Evolutionary conservation across 1,140 invertebrate species (phyloP).

Genomic region (Diorhabda sublineata): DNA sequence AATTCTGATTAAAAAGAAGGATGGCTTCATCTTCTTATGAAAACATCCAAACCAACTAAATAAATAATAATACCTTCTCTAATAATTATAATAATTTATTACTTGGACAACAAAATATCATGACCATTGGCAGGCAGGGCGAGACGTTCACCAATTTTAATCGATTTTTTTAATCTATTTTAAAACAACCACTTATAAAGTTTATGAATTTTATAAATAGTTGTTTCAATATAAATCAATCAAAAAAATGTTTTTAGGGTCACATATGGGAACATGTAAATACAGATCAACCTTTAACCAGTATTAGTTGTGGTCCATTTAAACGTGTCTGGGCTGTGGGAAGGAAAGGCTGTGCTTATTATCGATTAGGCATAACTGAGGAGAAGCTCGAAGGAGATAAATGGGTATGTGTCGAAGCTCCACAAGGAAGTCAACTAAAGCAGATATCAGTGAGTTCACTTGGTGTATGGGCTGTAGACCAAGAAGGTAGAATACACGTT

Average conservation of each 20-base stretch:
- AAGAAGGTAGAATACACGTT: conserved; percentile 59
- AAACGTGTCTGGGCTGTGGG: conserved; percentile 81
- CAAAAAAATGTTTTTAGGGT: conserved; percentile 52
- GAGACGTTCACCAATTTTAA: no score
- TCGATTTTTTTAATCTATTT: no score
- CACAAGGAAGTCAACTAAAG: conserved; percentile 64
- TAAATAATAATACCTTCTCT: no score
- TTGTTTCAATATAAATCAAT: no score
- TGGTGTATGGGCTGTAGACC: conserved; percentile 69
- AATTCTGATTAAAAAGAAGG: no score
- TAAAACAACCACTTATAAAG: no score
- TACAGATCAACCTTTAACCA: conserved; percentile 69
- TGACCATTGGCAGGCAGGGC: no score
- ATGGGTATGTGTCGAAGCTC: conserved; percentile 62
- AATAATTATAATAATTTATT: no score
- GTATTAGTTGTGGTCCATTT: conserved; percentile 64
- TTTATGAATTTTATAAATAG: no score
- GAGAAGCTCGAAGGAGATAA: conserved; percentile 60
- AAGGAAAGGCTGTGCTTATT: conserved; percentile 78
- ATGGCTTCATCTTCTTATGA: no score
- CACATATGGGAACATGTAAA: conserved; percentile 74
- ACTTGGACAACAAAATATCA: no score
- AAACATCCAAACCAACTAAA: no score
- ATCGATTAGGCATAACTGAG: conserved; percentile 63
- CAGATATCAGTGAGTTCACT: conserved; percentile 68